phyloP scores from a whole-genome alignment of 2,888 invertebrate genomes.

The Listrodromus nycthemerus region DNA sequence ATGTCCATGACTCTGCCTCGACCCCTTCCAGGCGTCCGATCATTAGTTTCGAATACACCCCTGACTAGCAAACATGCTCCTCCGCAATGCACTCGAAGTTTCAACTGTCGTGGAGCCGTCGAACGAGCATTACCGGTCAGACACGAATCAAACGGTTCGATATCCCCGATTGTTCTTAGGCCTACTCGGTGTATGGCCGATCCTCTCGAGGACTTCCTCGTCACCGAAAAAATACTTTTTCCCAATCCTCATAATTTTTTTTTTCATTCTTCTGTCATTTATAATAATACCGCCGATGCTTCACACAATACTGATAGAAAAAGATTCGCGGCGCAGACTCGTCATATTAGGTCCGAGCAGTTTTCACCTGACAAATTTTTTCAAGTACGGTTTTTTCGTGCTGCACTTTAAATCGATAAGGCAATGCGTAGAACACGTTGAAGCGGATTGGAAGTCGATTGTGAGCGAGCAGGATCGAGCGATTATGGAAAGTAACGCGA shows the following conservation, averaged over 20 bases:
- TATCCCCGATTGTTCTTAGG: background rate
- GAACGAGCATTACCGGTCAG: background rate
- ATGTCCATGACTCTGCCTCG: background rate
- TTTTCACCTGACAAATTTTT: background rate
- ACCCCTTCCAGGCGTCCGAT: background rate
- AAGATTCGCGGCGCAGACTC: background rate
- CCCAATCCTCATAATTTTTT: background rate
- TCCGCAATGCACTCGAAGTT: background rate
- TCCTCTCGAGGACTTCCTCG: background rate
- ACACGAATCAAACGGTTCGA: background rate
- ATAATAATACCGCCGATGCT: background rate
- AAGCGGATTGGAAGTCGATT: conserved; percentile 63
- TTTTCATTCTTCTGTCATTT: background rate
- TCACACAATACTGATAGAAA: background rate
- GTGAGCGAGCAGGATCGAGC: conserved; percentile 53
- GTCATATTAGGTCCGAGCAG: too few species aligned
- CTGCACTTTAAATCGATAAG: conserved; percentile 24
- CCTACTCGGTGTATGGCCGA: background rate
- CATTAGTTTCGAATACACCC: background rate
- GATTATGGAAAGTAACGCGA: conserved; percentile 57
- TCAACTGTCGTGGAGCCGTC: background rate
- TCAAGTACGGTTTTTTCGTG: background rate
- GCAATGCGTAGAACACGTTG: conserved; percentile 56
- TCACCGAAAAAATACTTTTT: background rate
- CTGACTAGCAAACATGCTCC: background rate